Percentiles rank a stretch among this genome's conserved stretches.
Conservation (phyloP, 35 echinoderm and acorn worm genomes). For the Patiria miniata region DNA sequence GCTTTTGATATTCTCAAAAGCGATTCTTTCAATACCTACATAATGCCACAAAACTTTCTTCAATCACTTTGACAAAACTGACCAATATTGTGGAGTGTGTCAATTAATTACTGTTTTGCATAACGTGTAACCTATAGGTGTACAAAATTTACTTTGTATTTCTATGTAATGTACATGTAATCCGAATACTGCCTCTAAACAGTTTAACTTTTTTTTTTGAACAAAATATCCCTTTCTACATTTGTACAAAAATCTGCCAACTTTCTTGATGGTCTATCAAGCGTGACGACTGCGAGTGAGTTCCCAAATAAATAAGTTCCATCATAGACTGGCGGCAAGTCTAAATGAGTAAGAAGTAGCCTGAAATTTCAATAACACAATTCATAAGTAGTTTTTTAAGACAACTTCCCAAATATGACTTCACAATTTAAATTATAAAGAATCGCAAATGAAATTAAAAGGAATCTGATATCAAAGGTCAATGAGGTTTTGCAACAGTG, state of each 20-base stretch:
- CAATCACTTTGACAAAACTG: background rate
- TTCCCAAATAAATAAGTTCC: background rate
- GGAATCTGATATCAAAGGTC: no score
- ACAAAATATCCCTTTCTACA: background rate
- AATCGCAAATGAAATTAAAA: no score
- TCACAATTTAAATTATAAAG: no score
- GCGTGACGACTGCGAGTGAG: background rate
- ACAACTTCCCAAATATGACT: no score
- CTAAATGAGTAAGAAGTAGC: no score
- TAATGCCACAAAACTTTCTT: no score
- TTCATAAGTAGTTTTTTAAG: no score
- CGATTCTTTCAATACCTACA: no score
- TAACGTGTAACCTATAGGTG: background rate
- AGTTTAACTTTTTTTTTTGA: background rate
- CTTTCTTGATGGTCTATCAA: background rate
- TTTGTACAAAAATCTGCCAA: background rate
- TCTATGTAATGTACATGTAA: background rate
- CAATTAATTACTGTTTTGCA: background rate
- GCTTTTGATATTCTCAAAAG: background rate
- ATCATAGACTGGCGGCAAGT: background rate
- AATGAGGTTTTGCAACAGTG: no score
- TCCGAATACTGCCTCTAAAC: background rate
- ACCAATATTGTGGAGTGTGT: background rate
- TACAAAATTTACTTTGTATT: slow-evolving; percentile 22
- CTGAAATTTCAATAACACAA: no score